Evolutionary conservation across 2,888 invertebrate genomes (phyloP).

Genomic region (Nebria salina): DNA sequence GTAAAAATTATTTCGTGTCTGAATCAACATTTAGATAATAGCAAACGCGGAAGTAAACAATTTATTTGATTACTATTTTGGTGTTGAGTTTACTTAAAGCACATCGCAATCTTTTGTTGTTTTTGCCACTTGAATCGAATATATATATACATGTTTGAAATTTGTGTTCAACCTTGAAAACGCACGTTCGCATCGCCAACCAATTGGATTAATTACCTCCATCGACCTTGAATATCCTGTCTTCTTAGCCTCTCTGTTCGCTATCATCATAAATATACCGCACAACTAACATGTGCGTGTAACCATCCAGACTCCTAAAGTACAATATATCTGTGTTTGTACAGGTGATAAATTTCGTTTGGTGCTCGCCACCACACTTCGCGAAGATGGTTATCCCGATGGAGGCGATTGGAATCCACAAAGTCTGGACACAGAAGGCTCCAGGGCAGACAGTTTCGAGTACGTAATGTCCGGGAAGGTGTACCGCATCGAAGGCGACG

Average conservation of each 20-base stretch:
- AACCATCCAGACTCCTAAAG: neutral
- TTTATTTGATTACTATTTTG: too few relatives aligned
- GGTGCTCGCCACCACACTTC: conserved; percentile 92
- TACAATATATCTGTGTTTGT: conserved; percentile 20
- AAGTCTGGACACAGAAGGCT: conserved; percentile 81
- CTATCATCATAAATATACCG: neutral
- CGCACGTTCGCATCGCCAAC: conserved; percentile 22
- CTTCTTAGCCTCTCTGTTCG: neutral
- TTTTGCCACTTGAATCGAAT: neutral
- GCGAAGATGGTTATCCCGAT: conserved; percentile 97
- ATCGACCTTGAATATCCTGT: neutral
- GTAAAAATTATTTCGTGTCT: neutral
- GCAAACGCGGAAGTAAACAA: too few relatives aligned
- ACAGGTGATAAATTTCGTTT: conserved; percentile 77
- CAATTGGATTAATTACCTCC: conserved; percentile 36
- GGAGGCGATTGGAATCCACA: conserved; percentile 93
- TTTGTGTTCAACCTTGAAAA: conserved; percentile 11
- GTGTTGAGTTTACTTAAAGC: too few relatives aligned
- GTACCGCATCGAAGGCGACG: conserved; percentile 96
- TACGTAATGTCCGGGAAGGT: conserved; percentile 99
- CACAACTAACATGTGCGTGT: neutral
- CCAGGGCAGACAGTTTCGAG: conserved; percentile 96
- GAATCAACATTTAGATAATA: too few relatives aligned
- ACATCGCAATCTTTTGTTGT: neutral
- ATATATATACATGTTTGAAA: neutral